phyloP scores from a whole-genome alignment of 2,797 vertebrate genomes.

The Acanthurus leucopareius region DNA sequence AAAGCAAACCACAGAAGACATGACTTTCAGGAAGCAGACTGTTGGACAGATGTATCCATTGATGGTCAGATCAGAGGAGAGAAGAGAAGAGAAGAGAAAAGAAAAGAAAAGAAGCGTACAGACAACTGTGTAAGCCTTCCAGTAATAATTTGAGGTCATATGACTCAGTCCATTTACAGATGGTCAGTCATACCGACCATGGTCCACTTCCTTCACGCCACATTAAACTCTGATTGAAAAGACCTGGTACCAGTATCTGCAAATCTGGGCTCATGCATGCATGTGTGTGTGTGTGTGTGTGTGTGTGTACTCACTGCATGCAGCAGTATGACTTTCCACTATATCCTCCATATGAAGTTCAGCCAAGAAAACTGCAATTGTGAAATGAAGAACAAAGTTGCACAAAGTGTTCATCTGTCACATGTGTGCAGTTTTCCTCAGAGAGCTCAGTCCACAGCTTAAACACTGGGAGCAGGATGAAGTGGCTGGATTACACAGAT shows the following conservation, averaged over 20 bases:
- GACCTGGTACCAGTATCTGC: constrained; percentile 24
- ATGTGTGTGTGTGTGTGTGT: neutral
- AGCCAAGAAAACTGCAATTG: neutral
- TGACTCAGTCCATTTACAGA: constrained; percentile 73
- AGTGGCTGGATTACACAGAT: too few relatives aligned
- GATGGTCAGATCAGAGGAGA: constrained; percentile 18
- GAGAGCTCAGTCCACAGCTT: too few relatives aligned
- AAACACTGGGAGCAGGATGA: too few relatives aligned
- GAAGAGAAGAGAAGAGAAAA: constrained; percentile 32
- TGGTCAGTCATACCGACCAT: constrained; percentile 63
- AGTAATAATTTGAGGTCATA: constrained; percentile 55
- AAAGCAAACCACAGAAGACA: constrained; percentile 28
- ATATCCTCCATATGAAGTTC: constrained; percentile 2
- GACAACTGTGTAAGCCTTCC: constrained; percentile 55
- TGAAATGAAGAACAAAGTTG: neutral
- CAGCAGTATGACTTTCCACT: neutral
- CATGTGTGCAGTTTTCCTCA: too few relatives aligned
- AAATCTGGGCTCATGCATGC: neutral
- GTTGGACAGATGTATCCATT: constrained; percentile 30
- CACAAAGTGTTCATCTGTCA: too few relatives aligned
- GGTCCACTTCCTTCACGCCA: constrained; percentile 51
- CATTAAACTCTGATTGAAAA: constrained; percentile 65
- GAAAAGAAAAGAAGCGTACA: neutral
- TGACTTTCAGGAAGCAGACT: constrained; percentile 27
- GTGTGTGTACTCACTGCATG: constrained; percentile 4